Percentiles rank a stretch among this genome's conserved stretches.
These are phyloP conservation scores for Otolemur garnettii DNA, from an alignment of 2,113 vertebrate genomes.

Conservation along the genomic window DNA sequence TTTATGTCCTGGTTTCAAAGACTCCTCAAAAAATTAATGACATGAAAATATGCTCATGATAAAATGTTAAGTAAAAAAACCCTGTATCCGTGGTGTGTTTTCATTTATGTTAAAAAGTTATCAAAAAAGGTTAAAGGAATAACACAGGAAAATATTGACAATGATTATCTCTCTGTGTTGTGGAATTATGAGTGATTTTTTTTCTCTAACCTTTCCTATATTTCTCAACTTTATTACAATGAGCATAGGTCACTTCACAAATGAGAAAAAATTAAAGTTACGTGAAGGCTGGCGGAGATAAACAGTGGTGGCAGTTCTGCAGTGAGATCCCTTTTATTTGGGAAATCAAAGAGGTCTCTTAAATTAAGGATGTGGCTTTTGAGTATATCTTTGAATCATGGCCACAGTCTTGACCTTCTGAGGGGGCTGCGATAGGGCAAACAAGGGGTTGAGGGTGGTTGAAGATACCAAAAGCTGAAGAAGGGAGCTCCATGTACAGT, in stretches of 20 bases:
- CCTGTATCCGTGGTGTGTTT: conserved; percentile 25
- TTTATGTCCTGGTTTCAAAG: conserved; percentile 70
- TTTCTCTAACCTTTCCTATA: conserved; percentile 63
- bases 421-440: background rate
- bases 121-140: conserved; percentile 47
- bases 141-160: conserved; percentile 62
- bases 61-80: conserved; percentile 47
- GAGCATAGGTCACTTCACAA: conserved; percentile 43
- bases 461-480: conserved; percentile 37
- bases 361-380: background rate
- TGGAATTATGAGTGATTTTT: conserved; percentile 53
- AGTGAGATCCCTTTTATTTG: conserved; percentile 52
- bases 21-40: conserved; percentile 67
- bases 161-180: conserved; percentile 52
- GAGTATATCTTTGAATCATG: conserved; percentile 19
- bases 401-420: conserved; percentile 22
- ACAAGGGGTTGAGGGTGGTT: background rate
- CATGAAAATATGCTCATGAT: conserved; percentile 68
- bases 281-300: conserved; percentile 12
- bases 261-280: conserved; percentile 25
- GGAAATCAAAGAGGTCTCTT: conserved; percentile 23
- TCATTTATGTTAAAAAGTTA: conserved; percentile 69
- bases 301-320: background rate
- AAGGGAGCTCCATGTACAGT: background rate
- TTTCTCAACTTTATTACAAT: conserved; percentile 57